Percentiles rank a stretch among this genome's conserved stretches.
These are phyloP conservation scores for Perca fluviatilis DNA, from an alignment of 2,113 vertebrate species.

Conservation along the genomic window DNA sequence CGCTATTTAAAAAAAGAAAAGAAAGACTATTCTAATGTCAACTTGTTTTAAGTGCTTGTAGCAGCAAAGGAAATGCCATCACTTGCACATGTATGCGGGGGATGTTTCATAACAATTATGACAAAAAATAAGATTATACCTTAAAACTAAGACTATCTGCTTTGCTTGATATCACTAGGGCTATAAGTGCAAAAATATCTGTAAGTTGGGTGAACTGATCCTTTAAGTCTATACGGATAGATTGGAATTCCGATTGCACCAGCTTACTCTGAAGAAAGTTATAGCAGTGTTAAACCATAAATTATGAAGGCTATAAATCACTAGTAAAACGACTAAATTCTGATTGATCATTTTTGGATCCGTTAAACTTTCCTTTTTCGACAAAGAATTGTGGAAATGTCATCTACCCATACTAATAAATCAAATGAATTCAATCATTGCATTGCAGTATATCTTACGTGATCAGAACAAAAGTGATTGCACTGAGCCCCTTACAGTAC, in stretches of 20 bases:
- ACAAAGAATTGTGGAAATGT: background rate
- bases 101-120: background rate
- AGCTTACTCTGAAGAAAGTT: background rate
- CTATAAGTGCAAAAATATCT: background rate
- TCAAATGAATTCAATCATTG: background rate
- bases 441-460: background rate
- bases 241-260: background rate
- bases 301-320: background rate
- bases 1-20: background rate
- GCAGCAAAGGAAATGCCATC: too few relatives aligned
- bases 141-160: background rate
- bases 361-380: background rate
- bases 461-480: background rate
- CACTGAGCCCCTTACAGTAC: background rate
- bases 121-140: background rate
- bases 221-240: background rate
- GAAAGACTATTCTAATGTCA: background rate
- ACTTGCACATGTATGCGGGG: too few relatives aligned
- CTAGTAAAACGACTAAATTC: background rate
- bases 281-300: too few relatives aligned
- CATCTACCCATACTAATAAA: background rate
- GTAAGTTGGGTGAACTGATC: background rate
- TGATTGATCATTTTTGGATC: background rate
- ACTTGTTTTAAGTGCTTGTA: too few relatives aligned
- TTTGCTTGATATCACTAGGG: background rate